Conservation (phyloP, 2,113 vertebrate genomes). For the Xenopus laevis region DNA sequence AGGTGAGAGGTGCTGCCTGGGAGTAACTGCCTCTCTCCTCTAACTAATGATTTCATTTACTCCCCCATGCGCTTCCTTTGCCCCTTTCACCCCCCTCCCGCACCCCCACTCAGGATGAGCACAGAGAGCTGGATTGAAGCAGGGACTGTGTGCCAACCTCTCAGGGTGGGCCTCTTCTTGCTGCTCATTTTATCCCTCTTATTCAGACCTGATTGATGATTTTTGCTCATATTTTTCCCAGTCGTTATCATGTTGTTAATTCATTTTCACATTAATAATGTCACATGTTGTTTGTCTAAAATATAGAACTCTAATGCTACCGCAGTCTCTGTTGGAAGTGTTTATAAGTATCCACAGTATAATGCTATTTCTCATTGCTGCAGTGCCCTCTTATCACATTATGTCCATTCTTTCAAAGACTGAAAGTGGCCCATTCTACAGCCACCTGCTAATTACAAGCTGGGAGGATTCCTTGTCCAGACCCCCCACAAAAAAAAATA, state of each 20-base stretch:
- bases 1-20: slow-evolving; percentile 34
- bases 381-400: too few species aligned
- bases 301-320: too few species aligned
- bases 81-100: slow-evolving; percentile 4
- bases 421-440: too few species aligned
- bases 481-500: too few species aligned
- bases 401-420: too few species aligned
- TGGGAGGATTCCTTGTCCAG: too few species aligned
- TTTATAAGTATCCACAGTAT: too few species aligned
- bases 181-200: neutral
- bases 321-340: too few species aligned
- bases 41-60: slow-evolving; percentile 45
- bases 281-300: slow-evolving; percentile 17
- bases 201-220: neutral
- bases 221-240: slow-evolving; percentile 12
- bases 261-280: slow-evolving; percentile 1
- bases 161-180: neutral
- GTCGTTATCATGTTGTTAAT: slow-evolving; percentile 8
- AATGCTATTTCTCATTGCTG: too few species aligned
- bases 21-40: slow-evolving; percentile 38
- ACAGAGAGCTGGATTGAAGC: slow-evolving; percentile 9
- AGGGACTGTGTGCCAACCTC: neutral
- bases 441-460: too few species aligned
- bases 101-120: neutral
- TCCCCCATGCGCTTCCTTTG: slow-evolving; percentile 35